These are phyloP conservation scores for Augochlorella aurata DNA, from an alignment of 2,888 invertebrate species.

Conservation along the genomic window DNA sequence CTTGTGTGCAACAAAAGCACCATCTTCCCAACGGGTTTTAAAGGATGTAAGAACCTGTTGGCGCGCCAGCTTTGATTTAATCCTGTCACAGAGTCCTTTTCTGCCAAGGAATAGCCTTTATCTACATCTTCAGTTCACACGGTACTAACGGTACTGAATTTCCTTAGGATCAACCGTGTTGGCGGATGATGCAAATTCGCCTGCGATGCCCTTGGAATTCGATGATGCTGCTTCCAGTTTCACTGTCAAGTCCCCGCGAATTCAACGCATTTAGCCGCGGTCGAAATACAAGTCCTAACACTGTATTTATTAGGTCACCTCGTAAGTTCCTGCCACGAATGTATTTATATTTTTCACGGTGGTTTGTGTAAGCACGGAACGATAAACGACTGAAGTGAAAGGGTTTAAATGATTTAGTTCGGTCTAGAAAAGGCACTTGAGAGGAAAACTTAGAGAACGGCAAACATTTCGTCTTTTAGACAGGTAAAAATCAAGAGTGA, in stretches of 20 bases:
- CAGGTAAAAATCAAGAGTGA: too few relatives aligned
- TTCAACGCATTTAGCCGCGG: not conserved
- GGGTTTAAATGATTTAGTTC: too few relatives aligned
- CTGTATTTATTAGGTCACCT: too few relatives aligned
- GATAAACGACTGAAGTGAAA: too few relatives aligned
- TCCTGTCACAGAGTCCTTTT: constrained; percentile 8
- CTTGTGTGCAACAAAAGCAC: not conserved
- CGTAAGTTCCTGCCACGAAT: too few relatives aligned
- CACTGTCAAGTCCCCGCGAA: constrained; percentile 1
- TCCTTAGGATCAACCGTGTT: constrained; percentile 36
- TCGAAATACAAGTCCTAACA: too few relatives aligned
- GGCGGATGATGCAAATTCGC: constrained; percentile 44
- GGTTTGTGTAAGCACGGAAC: too few relatives aligned
- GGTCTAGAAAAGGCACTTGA: too few relatives aligned
- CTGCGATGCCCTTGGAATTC: constrained; percentile 32
- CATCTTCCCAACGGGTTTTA: not conserved
- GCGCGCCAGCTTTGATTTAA: constrained; percentile 27
- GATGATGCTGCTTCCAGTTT: constrained; percentile 29
- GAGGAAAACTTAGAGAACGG: too few relatives aligned
- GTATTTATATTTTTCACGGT: too few relatives aligned
- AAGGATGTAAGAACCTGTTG: not conserved
- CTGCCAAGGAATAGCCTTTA: constrained; percentile 14
- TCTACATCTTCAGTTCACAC: constrained; percentile 46
- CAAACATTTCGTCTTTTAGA: too few relatives aligned
- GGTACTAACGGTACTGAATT: constrained; percentile 51